These are phyloP conservation scores for Heterotilapia buettikoferi DNA, from an alignment of 2,113 vertebrate species.

Conservation along the genomic window DNA sequence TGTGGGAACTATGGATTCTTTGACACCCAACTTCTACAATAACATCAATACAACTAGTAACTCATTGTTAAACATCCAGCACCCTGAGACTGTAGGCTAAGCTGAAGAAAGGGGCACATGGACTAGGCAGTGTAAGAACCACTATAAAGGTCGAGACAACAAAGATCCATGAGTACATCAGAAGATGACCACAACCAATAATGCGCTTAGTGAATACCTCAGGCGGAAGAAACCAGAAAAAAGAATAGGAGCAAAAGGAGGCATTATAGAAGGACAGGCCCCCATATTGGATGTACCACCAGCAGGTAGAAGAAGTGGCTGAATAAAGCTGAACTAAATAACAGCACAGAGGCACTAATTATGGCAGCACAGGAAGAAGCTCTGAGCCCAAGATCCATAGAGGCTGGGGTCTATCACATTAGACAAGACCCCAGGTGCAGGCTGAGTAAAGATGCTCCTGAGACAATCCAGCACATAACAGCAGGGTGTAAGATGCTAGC, in stretches of 20 bases:
- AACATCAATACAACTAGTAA: background rate
- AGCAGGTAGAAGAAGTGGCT: background rate
- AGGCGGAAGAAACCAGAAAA: background rate
- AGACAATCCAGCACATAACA: background rate
- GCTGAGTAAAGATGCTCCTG: background rate
- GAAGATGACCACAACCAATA: background rate
- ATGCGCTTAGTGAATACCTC: background rate
- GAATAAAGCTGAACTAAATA: background rate
- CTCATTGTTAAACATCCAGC: background rate
- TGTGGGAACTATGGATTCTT: background rate
- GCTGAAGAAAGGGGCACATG: accelerated
- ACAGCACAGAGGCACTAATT: background rate
- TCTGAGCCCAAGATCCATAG: background rate
- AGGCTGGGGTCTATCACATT: accelerated
- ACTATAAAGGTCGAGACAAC: background rate
- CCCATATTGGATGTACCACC: accelerated
- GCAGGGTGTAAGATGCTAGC: background rate
- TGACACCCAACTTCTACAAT: background rate
- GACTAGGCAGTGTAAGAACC: background rate
- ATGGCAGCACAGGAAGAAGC: background rate
- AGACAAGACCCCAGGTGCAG: background rate
- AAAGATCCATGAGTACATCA: background rate
- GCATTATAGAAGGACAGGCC: background rate
- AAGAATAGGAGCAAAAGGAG: background rate
- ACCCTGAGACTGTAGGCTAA: background rate